Conservation (phyloP, 2,113 vertebrate species). For the Cettia cetti region DNA sequence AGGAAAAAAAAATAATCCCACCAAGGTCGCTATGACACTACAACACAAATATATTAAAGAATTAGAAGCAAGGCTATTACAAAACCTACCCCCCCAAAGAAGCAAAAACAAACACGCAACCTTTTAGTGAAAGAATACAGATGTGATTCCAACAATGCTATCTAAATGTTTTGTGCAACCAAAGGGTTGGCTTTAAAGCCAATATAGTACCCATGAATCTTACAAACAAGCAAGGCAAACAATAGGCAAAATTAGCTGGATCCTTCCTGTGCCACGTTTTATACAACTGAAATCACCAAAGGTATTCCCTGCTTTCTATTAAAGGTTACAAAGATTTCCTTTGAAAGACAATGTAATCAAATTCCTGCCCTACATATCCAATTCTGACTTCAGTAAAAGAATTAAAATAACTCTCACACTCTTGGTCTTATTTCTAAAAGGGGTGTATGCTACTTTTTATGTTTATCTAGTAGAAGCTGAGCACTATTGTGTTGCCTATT, state of each 20-base stretch:
- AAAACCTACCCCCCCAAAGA: rapidly evolving
- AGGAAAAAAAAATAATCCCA: background rate
- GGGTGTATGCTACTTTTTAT: background rate
- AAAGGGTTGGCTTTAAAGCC: background rate
- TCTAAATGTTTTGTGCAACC: background rate
- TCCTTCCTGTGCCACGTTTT: background rate
- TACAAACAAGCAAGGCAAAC: background rate
- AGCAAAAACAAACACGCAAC: no score
- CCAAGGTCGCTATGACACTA: background rate
- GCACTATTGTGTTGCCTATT: background rate
- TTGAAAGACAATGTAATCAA: background rate
- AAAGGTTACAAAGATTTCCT: background rate
- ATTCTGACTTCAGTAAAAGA: background rate
- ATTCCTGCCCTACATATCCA: background rate
- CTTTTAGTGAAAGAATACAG: background rate
- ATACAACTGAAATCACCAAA: background rate
- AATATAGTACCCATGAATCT: background rate
- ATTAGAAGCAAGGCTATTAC: background rate
- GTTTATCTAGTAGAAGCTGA: background rate
- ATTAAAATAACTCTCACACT: background rate
- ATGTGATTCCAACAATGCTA: background rate
- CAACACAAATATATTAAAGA: background rate
- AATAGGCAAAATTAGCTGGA: background rate
- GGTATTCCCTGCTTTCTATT: background rate
- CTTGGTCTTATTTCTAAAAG: background rate